Evolutionary conservation across 2,888 invertebrate genomes (phyloP).

Genomic region (Cephonodes hylas): DNA sequence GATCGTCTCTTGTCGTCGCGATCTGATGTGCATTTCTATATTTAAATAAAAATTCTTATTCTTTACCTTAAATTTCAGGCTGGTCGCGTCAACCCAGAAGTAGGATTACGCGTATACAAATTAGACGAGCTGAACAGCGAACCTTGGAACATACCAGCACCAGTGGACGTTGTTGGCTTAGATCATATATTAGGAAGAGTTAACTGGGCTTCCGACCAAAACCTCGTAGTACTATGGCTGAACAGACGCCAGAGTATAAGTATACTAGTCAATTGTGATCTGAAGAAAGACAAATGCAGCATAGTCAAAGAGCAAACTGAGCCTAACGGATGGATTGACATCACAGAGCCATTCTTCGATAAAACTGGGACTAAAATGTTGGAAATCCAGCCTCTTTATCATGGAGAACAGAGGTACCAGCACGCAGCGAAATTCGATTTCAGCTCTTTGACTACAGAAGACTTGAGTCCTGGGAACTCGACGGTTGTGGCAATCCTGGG

Average conservation of each 20-base stretch:
- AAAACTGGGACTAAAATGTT: constrained; percentile 68
- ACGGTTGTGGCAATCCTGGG: constrained; percentile 82
- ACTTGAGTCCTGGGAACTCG: constrained; percentile 80
- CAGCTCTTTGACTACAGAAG: constrained; percentile 47
- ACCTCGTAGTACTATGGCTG: constrained; percentile 88
- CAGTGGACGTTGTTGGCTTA: constrained; percentile 74
- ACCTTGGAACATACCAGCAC: constrained; percentile 73
- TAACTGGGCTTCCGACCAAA: constrained; percentile 86
- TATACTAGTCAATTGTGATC: constrained; percentile 81
- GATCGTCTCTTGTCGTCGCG: too few species aligned
- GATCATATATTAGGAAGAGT: constrained; percentile 87
- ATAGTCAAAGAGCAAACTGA: constrained; percentile 73
- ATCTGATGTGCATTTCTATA: too few species aligned
- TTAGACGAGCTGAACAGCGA: constrained; percentile 46
- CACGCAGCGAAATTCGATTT: constrained; percentile 64
- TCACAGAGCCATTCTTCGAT: constrained; percentile 78
- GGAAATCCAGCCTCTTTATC: constrained; percentile 57
- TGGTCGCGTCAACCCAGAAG: constrained; percentile 87
- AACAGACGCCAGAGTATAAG: constrained; percentile 91
- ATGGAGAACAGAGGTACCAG: constrained; percentile 68
- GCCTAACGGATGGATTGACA: constrained; percentile 86
- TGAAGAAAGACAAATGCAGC: constrained; percentile 61
- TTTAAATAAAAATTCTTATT: not conserved
- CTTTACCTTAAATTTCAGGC: constrained; percentile 68
- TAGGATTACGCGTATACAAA: constrained; percentile 84